Base-by-base conservation (phyloP, 1,140 invertebrate species). In the Zaprionus davidi region DNA sequence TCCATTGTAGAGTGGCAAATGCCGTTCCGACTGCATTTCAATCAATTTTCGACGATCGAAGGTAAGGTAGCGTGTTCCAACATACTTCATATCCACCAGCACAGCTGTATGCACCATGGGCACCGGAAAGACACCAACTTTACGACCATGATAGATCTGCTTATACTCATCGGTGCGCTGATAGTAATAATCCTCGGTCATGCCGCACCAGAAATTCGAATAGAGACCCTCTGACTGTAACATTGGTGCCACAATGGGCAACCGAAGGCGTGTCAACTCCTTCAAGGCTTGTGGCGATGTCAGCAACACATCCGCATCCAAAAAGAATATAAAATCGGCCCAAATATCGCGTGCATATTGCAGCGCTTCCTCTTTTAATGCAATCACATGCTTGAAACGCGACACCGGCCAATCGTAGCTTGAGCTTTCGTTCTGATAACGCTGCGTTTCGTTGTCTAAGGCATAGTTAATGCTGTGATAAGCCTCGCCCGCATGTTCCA, bases 191-290 rank as follows among this genome's bases (percentile, higher is more conserved):
- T 97, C 94, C 5, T 95, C 93, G 2, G 96, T 95, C 97, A 99
- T 98, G 12, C 96, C 98, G 82, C 97, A 94, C 98, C 98, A 99
- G 93, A 98, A 99, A 93, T 99, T 99, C 17, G 98, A 98, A 93
- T 99, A 99, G 31, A 97, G 93, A 20, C 97, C 96, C 86, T 97
- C 96, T 0, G 97, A 97, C 71, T 95, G 94, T 6, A 99, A 92
- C 95, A 99, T 96, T 15, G 98, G 98, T 0, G 97, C 96, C 3
- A 96, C 94, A 24, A 97, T 92, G 4, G 94, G 93, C 13, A 95
- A 78, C 34, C 95, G 93, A 76, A 96, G 96, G 13, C 91, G 92
- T 7, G 98, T 95, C 0, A 99, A 92, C 44, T 94, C 78, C 49
- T 94, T 94, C 0, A 99, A 90, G 1, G 96, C 95, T 20, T 95